Percentiles rank a stretch among this genome's conserved stretches.
These are phyloP conservation scores for Pseudopleuronectes americanus DNA, from an alignment of 2,797 vertebrate species.

Conservation along the genomic window DNA sequence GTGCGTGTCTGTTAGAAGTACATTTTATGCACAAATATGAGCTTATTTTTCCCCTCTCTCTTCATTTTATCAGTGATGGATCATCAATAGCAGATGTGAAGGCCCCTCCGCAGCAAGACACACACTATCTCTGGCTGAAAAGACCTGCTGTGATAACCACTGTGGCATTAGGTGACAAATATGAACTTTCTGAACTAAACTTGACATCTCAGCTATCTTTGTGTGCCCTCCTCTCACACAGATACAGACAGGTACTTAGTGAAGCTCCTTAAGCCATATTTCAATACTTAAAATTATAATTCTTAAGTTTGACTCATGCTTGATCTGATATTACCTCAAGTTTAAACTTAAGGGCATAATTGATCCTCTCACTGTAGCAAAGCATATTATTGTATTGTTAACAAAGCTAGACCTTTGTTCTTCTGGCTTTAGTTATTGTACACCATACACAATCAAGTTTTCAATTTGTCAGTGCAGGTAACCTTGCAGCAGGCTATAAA, in stretches of 20 bases:
- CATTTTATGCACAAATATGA: conserved; percentile 48
- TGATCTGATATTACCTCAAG: neutral
- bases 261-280: conserved; percentile 1
- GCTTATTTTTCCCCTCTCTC: neutral
- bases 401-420: neutral
- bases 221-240: conserved; percentile 5
- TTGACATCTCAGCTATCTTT: conserved; percentile 21
- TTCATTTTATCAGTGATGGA: conserved; percentile 32
- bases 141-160: conserved; percentile 12
- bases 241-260: neutral
- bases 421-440: neutral
- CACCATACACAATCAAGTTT: neutral
- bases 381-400: neutral
- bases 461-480: neutral
- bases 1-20: conserved; percentile 50
- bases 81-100: conserved; percentile 49
- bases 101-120: neutral
- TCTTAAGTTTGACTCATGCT: neutral
- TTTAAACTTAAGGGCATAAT: neutral
- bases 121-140: conserved; percentile 10
- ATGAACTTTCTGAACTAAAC: conserved; percentile 46
- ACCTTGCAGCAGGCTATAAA: neutral
- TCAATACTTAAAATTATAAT: neutral
- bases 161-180: conserved; percentile 18
- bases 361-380: neutral